Percentiles rank a stretch among this genome's conserved stretches.
Conservation (phyloP, 2,888 invertebrate genomes). For the Herminia tarsipennalis region DNA sequence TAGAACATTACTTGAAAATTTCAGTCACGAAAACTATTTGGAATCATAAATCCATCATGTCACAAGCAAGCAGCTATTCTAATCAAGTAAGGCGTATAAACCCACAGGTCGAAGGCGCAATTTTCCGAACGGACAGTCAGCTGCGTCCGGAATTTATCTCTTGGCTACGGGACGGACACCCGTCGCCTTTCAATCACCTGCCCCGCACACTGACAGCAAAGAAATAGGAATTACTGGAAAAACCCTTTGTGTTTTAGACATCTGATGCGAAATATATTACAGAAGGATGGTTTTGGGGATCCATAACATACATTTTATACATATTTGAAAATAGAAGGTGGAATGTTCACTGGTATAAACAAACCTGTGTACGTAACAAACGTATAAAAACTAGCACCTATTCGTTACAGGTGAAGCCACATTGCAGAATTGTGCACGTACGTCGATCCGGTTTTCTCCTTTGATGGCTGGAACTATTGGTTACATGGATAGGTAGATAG, state of each 20-base stretch:
- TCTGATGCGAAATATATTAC: slow-evolving; percentile 45
- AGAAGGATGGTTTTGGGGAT: slow-evolving; percentile 21
- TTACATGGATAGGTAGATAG: slow-evolving; percentile 41
- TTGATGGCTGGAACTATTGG: slow-evolving; percentile 51
- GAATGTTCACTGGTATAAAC: slow-evolving; percentile 8
- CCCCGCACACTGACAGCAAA: slow-evolving; percentile 42
- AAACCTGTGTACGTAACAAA: slow-evolving; percentile 24
- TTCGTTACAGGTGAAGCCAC: slow-evolving; percentile 69
- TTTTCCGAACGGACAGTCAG: slow-evolving; percentile 71
- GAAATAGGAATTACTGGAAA: slow-evolving; percentile 52
- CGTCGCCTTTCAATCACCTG: slow-evolving; percentile 73
- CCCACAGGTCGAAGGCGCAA: slow-evolving; percentile 48
- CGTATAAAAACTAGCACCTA: slow-evolving; percentile 69
- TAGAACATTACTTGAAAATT: too few relatives aligned
- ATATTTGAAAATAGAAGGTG: too few relatives aligned
- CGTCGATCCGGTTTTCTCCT: slow-evolving; percentile 64
- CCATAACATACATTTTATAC: slow-evolving; percentile 21
- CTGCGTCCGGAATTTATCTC: slow-evolving; percentile 70
- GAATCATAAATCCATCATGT: slow-evolving; percentile 41
- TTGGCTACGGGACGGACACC: slow-evolving; percentile 57
- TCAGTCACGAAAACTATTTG: too few relatives aligned
- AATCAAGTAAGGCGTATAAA: slow-evolving; percentile 47
- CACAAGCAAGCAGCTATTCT: slow-evolving; percentile 38
- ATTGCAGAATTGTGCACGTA: slow-evolving; percentile 56
- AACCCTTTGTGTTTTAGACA: slow-evolving; percentile 50